Percentiles rank a stretch among this genome's conserved stretches.
phyloP scores from a whole-genome alignment of 2,888 invertebrate species.

The Caprella mutica region DNA sequence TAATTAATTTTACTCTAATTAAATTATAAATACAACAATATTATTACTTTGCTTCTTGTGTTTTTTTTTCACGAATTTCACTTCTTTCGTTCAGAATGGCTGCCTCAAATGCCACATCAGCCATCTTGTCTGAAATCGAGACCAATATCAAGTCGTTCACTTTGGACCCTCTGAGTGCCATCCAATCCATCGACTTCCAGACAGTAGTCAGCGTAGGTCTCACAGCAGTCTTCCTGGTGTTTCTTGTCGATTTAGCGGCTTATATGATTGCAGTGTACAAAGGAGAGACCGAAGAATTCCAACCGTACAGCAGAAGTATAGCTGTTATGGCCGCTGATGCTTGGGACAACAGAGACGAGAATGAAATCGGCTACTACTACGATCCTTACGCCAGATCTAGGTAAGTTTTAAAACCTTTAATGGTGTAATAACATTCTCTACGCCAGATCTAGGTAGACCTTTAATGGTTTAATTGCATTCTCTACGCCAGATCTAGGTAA shows the following conservation, averaged over 20 bases:
- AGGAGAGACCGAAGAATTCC: conserved; percentile 3
- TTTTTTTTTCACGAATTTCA: no score
- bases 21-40: no score
- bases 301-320: conserved; percentile 7
- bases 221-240: not conserved
- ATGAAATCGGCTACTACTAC: conserved; percentile 3
- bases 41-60: no score
- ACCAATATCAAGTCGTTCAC: not conserved
- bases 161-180: not conserved
- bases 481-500: conserved; percentile 5
- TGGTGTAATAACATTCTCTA: no score
- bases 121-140: not conserved
- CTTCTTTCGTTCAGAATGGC: no score
- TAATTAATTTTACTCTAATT: no score
- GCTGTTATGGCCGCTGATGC: conserved; percentile 6
- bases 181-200: conserved; percentile 4
- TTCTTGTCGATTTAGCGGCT: not conserved
- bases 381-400: conserved; percentile 8
- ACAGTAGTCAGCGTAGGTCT: not conserved
- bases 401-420: no score
- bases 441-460: no score
- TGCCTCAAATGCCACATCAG: not conserved
- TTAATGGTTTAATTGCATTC: no score
- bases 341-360: conserved; percentile 3
- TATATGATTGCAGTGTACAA: not conserved